Evolutionary conservation across 2,888 invertebrate species (phyloP), one percentile per base, ranked within the genome.

Genomic region (Craniophora ligustri): DNA sequence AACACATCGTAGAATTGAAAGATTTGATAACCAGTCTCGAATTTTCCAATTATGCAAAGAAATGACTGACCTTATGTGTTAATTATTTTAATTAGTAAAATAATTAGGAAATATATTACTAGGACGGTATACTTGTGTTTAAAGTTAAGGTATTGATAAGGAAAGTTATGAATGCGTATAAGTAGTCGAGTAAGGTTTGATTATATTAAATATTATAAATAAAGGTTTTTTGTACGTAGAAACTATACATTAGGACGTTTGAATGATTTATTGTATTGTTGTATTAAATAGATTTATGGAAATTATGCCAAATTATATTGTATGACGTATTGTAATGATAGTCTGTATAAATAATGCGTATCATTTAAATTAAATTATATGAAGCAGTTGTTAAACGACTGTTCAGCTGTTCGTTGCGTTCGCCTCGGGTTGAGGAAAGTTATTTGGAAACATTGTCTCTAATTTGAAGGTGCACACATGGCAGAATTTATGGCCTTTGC

Each of bases 1-100:
- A 67, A 19, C 35, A 47, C 65, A 69, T 41, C 68, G 61, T 74
- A 76, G 73, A 68, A 64, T 59, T 36, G 18, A 61, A 51, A 57
- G 66, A 75, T 66, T 67, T 67, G 60, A 70, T 46, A 36, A 57
- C 45, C 72, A 73, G 65, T 73, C 72, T 73, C 73, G 75, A 63
- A 54, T 54, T 46, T 47, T 54, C 42, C 46, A 60, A 72, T 56
- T 63, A 66, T 69, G 64, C 71, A 79, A 78, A 77, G 65, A 85
- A 86, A 85, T 82, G 89, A 89, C 89, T 89, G 89, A 89, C 81
- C 79, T 82, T 86, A 84, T 84, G 80, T 81, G 86, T 84, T 88
- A 88, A 85, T 87, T 87, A 86, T 81, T 85, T 85, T 84, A 77
- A 76, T 77, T 85, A 85, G 83, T 55, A 44, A 26, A 51, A 34